phyloP scores from a whole-genome alignment of 2,113 vertebrate genomes.

The Corynorhinus townsendii region DNA sequence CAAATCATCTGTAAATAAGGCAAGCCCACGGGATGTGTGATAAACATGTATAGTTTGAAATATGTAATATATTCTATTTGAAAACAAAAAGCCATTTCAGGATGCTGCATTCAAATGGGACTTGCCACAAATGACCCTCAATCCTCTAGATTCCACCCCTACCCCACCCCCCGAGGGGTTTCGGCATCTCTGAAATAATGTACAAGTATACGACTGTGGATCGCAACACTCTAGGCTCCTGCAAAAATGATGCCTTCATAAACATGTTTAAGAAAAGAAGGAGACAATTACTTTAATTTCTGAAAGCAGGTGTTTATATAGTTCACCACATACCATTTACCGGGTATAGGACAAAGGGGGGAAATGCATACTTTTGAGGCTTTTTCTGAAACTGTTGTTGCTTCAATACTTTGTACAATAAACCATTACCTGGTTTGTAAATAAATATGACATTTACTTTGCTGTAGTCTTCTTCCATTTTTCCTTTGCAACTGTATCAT shows the following conservation, averaged over 20 bases:
- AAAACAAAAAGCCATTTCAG: slow-evolving; percentile 66
- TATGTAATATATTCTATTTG: slow-evolving; percentile 62
- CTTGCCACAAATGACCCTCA: slow-evolving; percentile 20
- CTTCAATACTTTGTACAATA: background rate
- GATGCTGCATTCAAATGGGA: slow-evolving; percentile 27
- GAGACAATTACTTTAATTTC: background rate
- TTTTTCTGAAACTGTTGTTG: background rate
- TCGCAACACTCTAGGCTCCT: slow-evolving; percentile 5
- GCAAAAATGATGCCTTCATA: slow-evolving; percentile 19
- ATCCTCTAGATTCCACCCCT: background rate
- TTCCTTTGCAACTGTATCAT: background rate
- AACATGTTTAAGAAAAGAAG: background rate
- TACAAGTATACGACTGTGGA: background rate
- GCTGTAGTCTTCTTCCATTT: background rate
- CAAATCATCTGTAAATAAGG: slow-evolving; percentile 64
- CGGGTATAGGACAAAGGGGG: background rate
- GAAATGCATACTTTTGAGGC: background rate
- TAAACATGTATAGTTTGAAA: slow-evolving; percentile 65
- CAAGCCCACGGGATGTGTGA: slow-evolving; percentile 49
- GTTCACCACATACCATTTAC: background rate
- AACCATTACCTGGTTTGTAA: background rate
- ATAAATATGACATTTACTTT: background rate
- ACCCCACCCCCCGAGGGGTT: background rate
- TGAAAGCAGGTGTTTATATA: background rate
- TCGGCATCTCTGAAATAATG: slow-evolving; percentile 19